Conservation (phyloP, 2,113 vertebrate species). For the Ceyx cyanopectus region DNA sequence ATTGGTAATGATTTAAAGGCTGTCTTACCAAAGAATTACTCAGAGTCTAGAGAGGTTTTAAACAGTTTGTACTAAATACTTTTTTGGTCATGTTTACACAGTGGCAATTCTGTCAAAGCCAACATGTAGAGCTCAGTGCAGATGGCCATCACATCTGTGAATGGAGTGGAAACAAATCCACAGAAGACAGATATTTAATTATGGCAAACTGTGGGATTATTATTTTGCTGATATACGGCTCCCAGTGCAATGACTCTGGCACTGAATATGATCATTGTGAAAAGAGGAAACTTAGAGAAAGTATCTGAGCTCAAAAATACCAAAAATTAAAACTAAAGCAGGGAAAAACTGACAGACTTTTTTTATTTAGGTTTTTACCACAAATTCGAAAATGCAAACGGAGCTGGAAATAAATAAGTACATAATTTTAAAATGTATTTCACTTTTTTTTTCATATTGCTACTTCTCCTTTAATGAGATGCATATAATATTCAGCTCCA, state of each 20-base stretch:
- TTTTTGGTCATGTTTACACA: not conserved
- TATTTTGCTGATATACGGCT: not conserved
- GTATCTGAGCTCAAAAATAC: not conserved
- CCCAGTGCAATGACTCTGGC: not conserved
- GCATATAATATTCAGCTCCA: not conserved
- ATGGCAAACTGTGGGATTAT: slow-evolving; percentile 7
- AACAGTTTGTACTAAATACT: not conserved
- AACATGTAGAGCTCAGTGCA: not conserved
- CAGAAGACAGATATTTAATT: slow-evolving; percentile 34
- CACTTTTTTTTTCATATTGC: not conserved
- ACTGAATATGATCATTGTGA: not conserved
- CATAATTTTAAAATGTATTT: not conserved
- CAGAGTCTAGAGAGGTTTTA: not conserved
- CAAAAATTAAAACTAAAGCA: not conserved
- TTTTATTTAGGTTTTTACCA: not conserved
- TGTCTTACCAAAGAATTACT: not conserved
- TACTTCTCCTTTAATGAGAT: not conserved
- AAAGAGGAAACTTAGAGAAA: not conserved
- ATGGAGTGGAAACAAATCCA: not conserved
- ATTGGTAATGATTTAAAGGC: not conserved
- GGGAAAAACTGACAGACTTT: not conserved
- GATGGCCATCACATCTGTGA: slow-evolving; percentile 45
- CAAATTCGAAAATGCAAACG: not conserved
- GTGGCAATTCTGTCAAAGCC: slow-evolving; percentile 15
- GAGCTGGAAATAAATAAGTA: not conserved